Percentiles rank a stretch among this genome's conserved stretches.
phyloP scores from a whole-genome alignment of 2,888 invertebrate species.

The Portevinia maculata region DNA sequence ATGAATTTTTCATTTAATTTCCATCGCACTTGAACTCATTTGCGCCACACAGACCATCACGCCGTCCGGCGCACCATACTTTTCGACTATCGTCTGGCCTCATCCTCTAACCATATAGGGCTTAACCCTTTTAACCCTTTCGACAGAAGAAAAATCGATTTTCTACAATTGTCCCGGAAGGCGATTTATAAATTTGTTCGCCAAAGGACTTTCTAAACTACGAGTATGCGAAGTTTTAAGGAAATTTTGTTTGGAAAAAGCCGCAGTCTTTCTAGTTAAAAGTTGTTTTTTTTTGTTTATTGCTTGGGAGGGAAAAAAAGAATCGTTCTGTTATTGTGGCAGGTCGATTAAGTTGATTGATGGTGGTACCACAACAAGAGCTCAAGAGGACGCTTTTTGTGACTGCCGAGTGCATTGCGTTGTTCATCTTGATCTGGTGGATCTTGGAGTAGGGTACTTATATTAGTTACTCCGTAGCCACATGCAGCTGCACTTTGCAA shows the following conservation, averaged over 20 bases:
- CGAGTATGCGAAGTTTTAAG: conserved; percentile 25
- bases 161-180: conserved; percentile 49
- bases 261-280: conserved; percentile 5
- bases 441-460: conserved; percentile 8
- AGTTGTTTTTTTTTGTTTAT: conserved; percentile 5
- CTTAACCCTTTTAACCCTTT: conserved; percentile 55
- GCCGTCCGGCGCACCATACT: not conserved
- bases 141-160: conserved; percentile 62
- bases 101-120: conserved; percentile 47
- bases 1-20: conserved; percentile 59
- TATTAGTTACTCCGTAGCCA: conserved; percentile 4
- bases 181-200: conserved; percentile 49
- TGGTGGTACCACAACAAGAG: conserved; percentile 49
- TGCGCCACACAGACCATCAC: conserved; percentile 19
- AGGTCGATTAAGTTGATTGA: conserved; percentile 73
- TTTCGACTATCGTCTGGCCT: conserved; percentile 49
- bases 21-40: conserved; percentile 63
- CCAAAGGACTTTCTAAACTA: conserved; percentile 16
- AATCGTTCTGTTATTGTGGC: conserved; percentile 71
- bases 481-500: conserved; percentile 51
- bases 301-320: not conserved
- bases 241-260: conserved; percentile 13
- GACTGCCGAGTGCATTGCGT: conserved; percentile 51
- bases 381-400: conserved; percentile 56
- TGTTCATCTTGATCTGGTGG: conserved; percentile 47